These are phyloP conservation scores for Scolopax rusticola DNA, from an alignment of 2,797 vertebrate genomes.

Conservation along the genomic window DNA sequence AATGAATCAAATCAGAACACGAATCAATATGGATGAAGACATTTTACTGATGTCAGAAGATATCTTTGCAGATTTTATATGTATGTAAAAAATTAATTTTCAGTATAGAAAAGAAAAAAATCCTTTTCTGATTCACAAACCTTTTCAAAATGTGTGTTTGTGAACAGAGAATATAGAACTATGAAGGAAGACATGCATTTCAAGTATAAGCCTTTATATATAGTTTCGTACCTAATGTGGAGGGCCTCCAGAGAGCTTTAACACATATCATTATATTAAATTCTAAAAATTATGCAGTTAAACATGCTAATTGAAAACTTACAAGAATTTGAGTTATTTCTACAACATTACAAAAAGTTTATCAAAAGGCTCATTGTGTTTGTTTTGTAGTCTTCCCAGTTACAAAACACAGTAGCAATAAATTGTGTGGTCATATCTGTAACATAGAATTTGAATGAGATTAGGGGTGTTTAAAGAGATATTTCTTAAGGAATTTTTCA, in stretches of 20 bases:
- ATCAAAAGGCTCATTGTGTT: not conserved
- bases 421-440: not conserved
- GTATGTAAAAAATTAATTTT: slow-evolving; percentile 51
- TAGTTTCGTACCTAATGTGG: not conserved
- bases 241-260: not conserved
- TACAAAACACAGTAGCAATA: not conserved
- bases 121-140: not conserved
- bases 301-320: not conserved
- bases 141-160: slow-evolving; percentile 21
- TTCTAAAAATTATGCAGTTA: not conserved
- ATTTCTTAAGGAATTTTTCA: slow-evolving; percentile 27
- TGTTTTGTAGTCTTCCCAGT: slow-evolving; percentile 33
- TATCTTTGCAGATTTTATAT: slow-evolving; percentile 17
- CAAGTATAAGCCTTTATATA: slow-evolving; percentile 33
- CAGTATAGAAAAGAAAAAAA: not conserved
- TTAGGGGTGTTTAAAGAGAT: slow-evolving; percentile 21
- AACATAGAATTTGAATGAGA: not conserved
- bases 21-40: slow-evolving; percentile 54
- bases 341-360: not conserved
- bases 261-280: not conserved
- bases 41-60: slow-evolving; percentile 34
- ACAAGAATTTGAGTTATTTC: not conserved
- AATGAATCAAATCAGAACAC: slow-evolving; percentile 45
- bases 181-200: slow-evolving; percentile 8
- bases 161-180: not conserved